phyloP scores from a whole-genome alignment of 2,888 invertebrate genomes.

The Drosophila tripunctata region DNA sequence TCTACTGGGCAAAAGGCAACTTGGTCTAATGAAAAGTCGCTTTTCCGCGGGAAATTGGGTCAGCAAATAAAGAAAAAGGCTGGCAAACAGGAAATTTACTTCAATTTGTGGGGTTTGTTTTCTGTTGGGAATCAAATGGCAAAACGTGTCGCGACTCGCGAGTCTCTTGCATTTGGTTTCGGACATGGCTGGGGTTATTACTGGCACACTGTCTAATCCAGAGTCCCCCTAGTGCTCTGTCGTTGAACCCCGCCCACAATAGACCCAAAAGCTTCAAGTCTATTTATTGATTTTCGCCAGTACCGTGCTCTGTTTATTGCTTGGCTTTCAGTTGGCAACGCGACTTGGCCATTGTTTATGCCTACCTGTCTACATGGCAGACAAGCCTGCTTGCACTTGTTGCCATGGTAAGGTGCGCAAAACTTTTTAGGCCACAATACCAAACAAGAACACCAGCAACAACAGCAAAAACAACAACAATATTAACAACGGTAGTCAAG shows the following conservation, averaged over 20 bases:
- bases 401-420: constrained; percentile 75
- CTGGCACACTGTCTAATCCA: constrained; percentile 26
- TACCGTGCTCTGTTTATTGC: constrained; percentile 55
- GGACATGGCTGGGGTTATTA: constrained; percentile 27
- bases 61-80: constrained; percentile 49
- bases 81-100: constrained; percentile 67
- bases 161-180: constrained; percentile 18
- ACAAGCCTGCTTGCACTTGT: constrained; percentile 62
- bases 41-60: constrained; percentile 72
- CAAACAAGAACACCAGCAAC: constrained; percentile 26
- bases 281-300: constrained; percentile 66
- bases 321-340: constrained; percentile 68
- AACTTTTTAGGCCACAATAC: constrained; percentile 53
- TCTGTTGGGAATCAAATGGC: constrained; percentile 68
- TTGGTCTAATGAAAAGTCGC: constrained; percentile 72
- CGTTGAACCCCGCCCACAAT: constrained; percentile 15
- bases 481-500: constrained; percentile 25
- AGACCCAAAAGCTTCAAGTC: constrained; percentile 4
- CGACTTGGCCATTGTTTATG: constrained; percentile 47
- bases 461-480: constrained; percentile 26
- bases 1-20: constrained; percentile 40
- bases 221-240: constrained; percentile 1
- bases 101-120: constrained; percentile 64
- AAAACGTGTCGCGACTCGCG: constrained; percentile 66
- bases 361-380: constrained; percentile 12